Conservation (phyloP, 2,797 vertebrate species). For the Enteromius thamalakanensis region DNA sequence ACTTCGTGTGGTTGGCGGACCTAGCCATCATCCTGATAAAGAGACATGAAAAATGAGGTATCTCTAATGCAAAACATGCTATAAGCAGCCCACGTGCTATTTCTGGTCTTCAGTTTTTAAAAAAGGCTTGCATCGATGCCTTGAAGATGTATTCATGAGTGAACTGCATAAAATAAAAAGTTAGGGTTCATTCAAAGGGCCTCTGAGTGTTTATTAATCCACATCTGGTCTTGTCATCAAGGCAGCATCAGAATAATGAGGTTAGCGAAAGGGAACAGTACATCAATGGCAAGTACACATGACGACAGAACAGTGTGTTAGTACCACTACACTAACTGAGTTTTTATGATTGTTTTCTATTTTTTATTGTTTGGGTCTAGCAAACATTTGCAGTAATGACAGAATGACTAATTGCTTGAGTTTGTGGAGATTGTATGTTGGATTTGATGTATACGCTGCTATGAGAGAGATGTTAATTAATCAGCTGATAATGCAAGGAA, state of each 20-base stretch:
- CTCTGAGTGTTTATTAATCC: constrained; percentile 70
- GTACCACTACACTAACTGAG: not conserved
- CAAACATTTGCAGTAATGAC: not conserved
- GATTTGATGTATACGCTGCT: too few species aligned
- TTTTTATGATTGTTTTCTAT: not conserved
- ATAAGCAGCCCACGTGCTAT: constrained; percentile 44
- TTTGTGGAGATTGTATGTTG: not conserved
- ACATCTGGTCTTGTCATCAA: constrained; percentile 74
- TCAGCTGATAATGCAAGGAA: not conserved
- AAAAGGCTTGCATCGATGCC: constrained; percentile 55
- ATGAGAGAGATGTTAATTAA: not conserved
- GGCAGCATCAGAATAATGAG: constrained; percentile 41
- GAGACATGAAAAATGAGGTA: constrained; percentile 75
- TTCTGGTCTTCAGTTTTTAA: constrained; percentile 61
- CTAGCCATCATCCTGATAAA: constrained; percentile 72
- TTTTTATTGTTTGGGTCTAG: constrained; percentile 2
- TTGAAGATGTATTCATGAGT: constrained; percentile 63
- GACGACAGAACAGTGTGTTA: constrained; percentile 49
- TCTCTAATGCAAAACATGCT: constrained; percentile 71
- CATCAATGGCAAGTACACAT: constrained; percentile 58
- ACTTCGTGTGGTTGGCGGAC: constrained; percentile 59
- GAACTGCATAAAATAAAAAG: constrained; percentile 66
- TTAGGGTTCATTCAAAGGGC: constrained; percentile 66
- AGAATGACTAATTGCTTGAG: not conserved
- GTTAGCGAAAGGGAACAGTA: constrained; percentile 59